A percentile compares a stretch with the other conserved stretches of the same genome.
These are phyloP conservation scores for Xiphydria camelus DNA, from an alignment of 2,888 invertebrate species.

Conservation along the genomic window DNA sequence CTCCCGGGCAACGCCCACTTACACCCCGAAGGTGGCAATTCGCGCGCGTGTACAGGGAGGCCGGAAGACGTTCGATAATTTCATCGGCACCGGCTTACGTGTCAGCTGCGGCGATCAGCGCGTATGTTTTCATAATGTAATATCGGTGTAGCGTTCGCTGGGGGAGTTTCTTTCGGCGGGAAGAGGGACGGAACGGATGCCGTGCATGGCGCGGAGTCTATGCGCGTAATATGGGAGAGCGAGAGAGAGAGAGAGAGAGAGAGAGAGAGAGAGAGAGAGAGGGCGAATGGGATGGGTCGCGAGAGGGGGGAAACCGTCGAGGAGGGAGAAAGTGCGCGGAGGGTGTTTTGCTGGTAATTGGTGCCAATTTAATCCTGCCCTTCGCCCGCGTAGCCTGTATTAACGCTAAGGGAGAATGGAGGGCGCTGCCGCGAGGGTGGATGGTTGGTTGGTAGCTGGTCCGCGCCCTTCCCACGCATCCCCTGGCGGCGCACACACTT, in stretches of 20 bases:
- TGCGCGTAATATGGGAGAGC: slow-evolving; percentile 11
- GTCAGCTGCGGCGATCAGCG: slow-evolving; percentile 36
- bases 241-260: slow-evolving; percentile 10
- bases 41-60: neutral
- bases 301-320: slow-evolving; percentile 32
- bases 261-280: slow-evolving; percentile 35
- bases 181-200: slow-evolving; percentile 22
- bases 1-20: too few relatives aligned
- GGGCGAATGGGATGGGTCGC: slow-evolving; percentile 21
- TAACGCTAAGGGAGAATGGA: slow-evolving; percentile 46
- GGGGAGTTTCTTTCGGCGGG: slow-evolving; percentile 30
- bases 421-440: slow-evolving; percentile 19
- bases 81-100: slow-evolving; percentile 36
- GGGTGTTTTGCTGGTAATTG: slow-evolving; percentile 67
- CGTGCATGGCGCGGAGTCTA: slow-evolving; percentile 20
- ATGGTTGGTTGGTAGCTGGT: slow-evolving; percentile 19
- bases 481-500: neutral
- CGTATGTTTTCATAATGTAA: slow-evolving; percentile 50
- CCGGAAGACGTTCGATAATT: slow-evolving; percentile 32
- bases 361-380: slow-evolving; percentile 69
- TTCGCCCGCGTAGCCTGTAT: slow-evolving; percentile 56
- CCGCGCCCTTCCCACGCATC: slow-evolving; percentile 34
- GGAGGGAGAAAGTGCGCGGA: slow-evolving; percentile 52
- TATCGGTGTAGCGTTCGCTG: slow-evolving; percentile 39
- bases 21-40: too few relatives aligned